These are phyloP conservation scores for Carposina sasakii DNA, from an alignment of 1,140 invertebrate species.

Conservation along the genomic window DNA sequence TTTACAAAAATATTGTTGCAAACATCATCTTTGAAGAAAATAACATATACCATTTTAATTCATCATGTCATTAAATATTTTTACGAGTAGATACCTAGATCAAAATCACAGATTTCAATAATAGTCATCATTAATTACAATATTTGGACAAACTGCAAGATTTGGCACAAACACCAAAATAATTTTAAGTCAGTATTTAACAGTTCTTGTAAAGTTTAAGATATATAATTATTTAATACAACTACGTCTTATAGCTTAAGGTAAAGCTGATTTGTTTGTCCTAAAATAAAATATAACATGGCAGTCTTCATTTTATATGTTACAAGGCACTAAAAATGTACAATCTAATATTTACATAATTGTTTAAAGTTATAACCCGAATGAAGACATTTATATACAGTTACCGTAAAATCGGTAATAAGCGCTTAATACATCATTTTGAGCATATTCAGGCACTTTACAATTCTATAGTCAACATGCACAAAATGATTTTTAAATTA, in stretches of 20 bases:
- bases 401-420: constrained; percentile 72
- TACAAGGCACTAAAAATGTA: constrained; percentile 63
- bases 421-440: constrained; percentile 67
- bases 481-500: constrained; percentile 61
- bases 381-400: constrained; percentile 69
- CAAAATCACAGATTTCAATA: constrained; percentile 54
- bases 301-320: constrained; percentile 69
- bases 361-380: constrained; percentile 63
- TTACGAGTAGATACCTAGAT: constrained; percentile 47
- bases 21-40: too few species aligned
- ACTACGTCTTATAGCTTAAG: constrained; percentile 68
- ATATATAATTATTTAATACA: too few species aligned
- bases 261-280: constrained; percentile 64
- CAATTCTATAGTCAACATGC: constrained; percentile 50
- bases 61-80: too few species aligned
- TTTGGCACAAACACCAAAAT: too few species aligned
- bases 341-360: constrained; percentile 56
- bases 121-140: too few species aligned
- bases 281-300: constrained; percentile 67
- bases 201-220: too few species aligned
- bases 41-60: too few species aligned
- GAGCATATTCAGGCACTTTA: constrained; percentile 53
- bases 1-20: too few species aligned
- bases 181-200: too few species aligned
- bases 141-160: too few species aligned